These are phyloP conservation scores for Pelecanus crispus DNA, from an alignment of 2,113 vertebrate species.

Conservation along the genomic window DNA sequence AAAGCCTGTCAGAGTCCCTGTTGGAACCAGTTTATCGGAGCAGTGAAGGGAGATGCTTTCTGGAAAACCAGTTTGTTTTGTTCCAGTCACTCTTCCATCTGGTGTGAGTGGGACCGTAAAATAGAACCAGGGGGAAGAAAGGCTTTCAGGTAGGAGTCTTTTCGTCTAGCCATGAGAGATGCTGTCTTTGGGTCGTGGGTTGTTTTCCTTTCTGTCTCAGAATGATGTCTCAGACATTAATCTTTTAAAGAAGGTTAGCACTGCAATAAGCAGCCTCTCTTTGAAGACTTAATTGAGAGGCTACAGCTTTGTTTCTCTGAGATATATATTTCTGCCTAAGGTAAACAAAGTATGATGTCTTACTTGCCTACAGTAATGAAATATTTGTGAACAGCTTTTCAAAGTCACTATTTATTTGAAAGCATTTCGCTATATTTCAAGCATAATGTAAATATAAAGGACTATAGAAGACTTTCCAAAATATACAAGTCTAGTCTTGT, in stretches of 20 bases:
- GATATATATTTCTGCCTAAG: background rate
- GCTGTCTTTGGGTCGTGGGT: background rate
- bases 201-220: background rate
- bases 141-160: slow-evolving; percentile 53
- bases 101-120: background rate
- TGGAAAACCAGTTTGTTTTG: slow-evolving; percentile 2
- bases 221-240: background rate
- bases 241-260: slow-evolving; percentile 22
- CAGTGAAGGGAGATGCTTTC: slow-evolving; percentile 36
- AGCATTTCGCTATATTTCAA: background rate
- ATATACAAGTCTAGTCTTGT: background rate
- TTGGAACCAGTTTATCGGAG: slow-evolving; percentile 15
- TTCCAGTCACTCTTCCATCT: background rate
- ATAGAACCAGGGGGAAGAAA: slow-evolving; percentile 5
- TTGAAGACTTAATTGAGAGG: background rate
- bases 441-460: background rate
- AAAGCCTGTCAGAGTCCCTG: slow-evolving; percentile 27
- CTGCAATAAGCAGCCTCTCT: background rate
- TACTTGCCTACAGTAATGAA: background rate
- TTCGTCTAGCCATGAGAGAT: background rate
- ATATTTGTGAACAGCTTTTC: background rate
- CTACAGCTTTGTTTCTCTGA: background rate
- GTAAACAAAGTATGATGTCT: background rate
- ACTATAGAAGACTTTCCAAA: background rate
- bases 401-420: background rate